Percentiles rank a stretch among this genome's conserved stretches.
These are phyloP conservation scores for Anthophora plumipes DNA, from an alignment of 2,888 invertebrate genomes.

Conservation along the genomic window DNA sequence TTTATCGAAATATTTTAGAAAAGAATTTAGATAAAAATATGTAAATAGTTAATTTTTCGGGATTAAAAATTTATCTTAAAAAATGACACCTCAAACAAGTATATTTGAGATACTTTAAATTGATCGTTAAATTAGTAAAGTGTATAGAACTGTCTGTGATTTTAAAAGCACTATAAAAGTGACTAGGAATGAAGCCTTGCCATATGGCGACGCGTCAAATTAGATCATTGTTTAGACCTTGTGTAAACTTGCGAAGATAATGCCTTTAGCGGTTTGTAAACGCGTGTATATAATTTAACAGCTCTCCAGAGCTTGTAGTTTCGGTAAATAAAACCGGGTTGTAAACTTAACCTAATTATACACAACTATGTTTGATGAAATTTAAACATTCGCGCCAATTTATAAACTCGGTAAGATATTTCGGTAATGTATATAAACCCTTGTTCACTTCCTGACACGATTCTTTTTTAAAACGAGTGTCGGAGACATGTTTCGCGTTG, in stretches of 20 bases:
- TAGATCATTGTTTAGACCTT: conserved; percentile 11
- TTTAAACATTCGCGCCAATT: not conserved
- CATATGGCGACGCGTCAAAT: not conserved
- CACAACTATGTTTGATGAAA: not conserved
- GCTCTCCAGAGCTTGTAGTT: not conserved
- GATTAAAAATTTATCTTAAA: too few relatives aligned
- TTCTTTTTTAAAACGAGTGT: not conserved
- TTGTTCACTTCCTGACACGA: not conserved
- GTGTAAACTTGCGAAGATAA: not conserved
- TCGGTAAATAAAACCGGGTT: not conserved
- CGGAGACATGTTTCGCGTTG: not conserved
- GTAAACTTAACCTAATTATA: not conserved
- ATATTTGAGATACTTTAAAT: not conserved
- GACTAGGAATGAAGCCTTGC: not conserved
- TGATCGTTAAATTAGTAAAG: not conserved
- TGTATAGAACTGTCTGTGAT: not conserved
- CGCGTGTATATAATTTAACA: not conserved
- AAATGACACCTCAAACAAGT: not conserved
- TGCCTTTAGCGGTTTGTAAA: not conserved
- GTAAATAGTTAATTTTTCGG: not conserved
- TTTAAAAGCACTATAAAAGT: not conserved
- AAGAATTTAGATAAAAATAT: not conserved
- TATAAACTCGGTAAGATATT: not conserved
- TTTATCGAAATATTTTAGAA: not conserved
- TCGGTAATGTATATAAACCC: not conserved